Evolutionary conservation across 1,140 invertebrate species (phyloP).

Genomic region (Cotesia typhae): DNA sequence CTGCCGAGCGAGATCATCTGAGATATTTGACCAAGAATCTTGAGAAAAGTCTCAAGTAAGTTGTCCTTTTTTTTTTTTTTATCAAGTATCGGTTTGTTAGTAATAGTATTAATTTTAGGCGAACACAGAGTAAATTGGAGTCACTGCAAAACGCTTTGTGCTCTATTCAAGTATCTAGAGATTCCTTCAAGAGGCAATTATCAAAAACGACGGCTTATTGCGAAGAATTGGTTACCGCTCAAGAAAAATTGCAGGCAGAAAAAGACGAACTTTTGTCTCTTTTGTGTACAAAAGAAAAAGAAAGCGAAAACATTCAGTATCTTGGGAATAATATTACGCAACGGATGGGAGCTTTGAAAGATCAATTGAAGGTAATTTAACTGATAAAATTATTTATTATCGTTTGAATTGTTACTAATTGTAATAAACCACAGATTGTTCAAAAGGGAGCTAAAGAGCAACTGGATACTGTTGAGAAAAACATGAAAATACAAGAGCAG

Average conservation of each 20-base stretch:
- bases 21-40: conserved; percentile 58
- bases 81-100: neutral
- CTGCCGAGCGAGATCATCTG: conserved; percentile 64
- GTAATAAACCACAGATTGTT: conserved; percentile 60
- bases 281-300: conserved; percentile 64
- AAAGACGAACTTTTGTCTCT: conserved; percentile 64
- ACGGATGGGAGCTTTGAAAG: conserved; percentile 66
- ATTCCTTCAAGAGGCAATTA: conserved; percentile 67
- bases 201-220: conserved; percentile 68
- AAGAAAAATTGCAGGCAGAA: conserved; percentile 66
- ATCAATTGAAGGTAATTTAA: conserved; percentile 64
- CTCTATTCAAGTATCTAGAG: conserved; percentile 65
- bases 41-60: conserved; percentile 67
- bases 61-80: conserved; percentile 4
- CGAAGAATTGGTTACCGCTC: conserved; percentile 67
- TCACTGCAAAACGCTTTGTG: conserved; percentile 60
- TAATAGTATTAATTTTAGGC: conserved; percentile 51
- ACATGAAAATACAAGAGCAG: conserved; percentile 65
- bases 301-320: conserved; percentile 65
- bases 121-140: conserved; percentile 61
- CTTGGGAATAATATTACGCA: conserved; percentile 64
- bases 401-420: neutral
- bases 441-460: conserved; percentile 67
- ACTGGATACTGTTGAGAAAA: conserved; percentile 65
- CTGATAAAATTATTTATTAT: neutral